Evolutionary conservation across 2,797 vertebrate genomes (phyloP).

Genomic region (Sebastolobus alascanus): DNA sequence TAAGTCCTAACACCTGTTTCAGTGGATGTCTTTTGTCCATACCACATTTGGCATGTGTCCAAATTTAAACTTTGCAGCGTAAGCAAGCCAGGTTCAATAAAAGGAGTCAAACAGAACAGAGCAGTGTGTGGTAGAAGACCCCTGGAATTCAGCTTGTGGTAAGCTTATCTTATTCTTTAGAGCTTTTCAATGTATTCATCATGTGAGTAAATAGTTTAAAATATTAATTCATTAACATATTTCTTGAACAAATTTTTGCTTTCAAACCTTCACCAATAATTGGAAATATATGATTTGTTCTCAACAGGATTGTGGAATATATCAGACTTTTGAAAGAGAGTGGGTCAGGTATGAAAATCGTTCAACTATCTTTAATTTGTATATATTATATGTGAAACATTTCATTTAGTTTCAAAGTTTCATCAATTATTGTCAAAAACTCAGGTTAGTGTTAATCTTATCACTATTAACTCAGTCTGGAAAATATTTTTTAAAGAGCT

Average conservation of each 20-base stretch:
- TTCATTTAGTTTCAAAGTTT: not conserved
- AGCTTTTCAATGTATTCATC: not conserved
- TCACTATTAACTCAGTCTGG: not conserved
- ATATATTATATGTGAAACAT: not conserved
- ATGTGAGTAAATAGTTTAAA: not conserved
- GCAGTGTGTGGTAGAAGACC: constrained; percentile 34
- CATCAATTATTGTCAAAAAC: not conserved
- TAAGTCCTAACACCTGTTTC: not conserved
- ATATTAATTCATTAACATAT: not conserved
- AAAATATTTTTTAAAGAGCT: not conserved
- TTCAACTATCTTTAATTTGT: not conserved
- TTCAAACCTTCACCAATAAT: not conserved
- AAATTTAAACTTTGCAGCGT: constrained; percentile 37
- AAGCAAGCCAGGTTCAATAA: constrained; percentile 31
- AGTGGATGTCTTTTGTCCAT: not conserved
- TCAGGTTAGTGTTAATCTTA: not conserved
- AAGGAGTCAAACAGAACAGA: constrained; percentile 5
- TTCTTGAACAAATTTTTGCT: not conserved
- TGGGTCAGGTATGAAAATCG: constrained; percentile 30
- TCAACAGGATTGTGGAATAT: constrained; percentile 48
- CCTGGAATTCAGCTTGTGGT: constrained; percentile 44
- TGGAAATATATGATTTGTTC: constrained; percentile 1
- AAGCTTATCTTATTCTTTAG: not conserved
- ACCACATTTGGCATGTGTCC: constrained; percentile 47
- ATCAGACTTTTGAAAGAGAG: constrained; percentile 18